phyloP scores from a whole-genome alignment of 2,797 vertebrate species.

The Syndactyla subalaris region DNA sequence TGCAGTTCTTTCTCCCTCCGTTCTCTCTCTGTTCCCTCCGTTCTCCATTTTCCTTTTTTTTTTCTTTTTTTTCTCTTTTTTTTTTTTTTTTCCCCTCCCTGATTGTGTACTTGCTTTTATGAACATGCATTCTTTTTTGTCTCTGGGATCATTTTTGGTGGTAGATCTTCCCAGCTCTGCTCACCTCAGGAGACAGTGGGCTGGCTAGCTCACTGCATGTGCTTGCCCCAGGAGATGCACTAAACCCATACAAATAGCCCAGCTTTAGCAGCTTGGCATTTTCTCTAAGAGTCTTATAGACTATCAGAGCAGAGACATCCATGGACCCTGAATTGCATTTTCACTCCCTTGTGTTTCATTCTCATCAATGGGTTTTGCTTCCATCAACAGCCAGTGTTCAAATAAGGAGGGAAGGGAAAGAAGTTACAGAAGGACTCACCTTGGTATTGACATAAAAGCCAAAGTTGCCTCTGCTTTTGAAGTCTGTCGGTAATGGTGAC shows the following conservation, averaged over 20 bases:
- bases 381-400: neutral
- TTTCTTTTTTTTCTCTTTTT: neutral
- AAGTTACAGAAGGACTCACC: neutral
- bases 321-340: neutral
- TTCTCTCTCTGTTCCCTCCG: neutral
- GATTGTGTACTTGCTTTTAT: constrained; percentile 56
- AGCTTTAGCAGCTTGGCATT: neutral
- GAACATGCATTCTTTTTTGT: constrained; percentile 44
- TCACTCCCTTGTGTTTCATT: neutral
- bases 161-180: constrained; percentile 70
- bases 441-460: neutral
- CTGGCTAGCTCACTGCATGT: constrained; percentile 18
- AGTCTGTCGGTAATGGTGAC: neutral
- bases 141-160: constrained; percentile 61
- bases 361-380: neutral
- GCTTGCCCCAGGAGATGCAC: neutral
- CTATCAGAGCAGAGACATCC: neutral
- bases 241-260: neutral
- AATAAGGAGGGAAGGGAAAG: neutral
- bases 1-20: neutral
- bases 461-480: neutral
- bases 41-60: constrained; percentile 19
- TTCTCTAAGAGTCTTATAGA: neutral
- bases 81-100: neutral
- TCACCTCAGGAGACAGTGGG: constrained; percentile 15